Conservation (phyloP, 2,113 vertebrate species). For the Synodontis membranacea region DNA sequence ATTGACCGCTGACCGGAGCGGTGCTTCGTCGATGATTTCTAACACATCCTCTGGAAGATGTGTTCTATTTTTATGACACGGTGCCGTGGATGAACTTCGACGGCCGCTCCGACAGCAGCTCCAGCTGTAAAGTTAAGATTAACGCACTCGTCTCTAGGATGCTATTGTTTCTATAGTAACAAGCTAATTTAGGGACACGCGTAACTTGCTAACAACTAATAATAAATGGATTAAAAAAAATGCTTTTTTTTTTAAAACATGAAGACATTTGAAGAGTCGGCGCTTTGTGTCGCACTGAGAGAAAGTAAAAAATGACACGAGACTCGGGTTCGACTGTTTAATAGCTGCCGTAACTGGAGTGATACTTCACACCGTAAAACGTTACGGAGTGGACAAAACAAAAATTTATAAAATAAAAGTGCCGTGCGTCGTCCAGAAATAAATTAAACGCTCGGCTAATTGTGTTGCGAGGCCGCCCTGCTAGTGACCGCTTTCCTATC, state of each 20-base stretch:
- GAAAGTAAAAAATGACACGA: neutral
- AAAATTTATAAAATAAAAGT: no score
- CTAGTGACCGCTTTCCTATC: neutral
- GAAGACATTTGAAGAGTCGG: neutral
- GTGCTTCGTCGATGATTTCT: neutral
- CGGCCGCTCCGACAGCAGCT: neutral
- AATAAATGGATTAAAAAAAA: neutral
- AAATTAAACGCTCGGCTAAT: neutral
- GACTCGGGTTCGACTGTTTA: neutral
- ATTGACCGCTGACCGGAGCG: neutral
- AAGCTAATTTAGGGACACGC: neutral
- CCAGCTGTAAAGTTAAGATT: neutral
- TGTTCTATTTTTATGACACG: neutral
- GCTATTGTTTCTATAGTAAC: conserved; percentile 2
- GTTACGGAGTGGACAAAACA: neutral
- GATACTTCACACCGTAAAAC: neutral
- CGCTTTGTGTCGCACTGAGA: neutral
- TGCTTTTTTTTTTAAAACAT: no score
- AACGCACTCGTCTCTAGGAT: neutral
- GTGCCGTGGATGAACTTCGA: neutral
- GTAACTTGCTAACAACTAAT: neutral
- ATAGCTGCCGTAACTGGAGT: neutral
- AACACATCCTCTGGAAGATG: neutral
- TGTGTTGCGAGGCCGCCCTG: neutral
- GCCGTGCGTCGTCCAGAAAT: no score